These are phyloP conservation scores for Psilopogon haemacephalus DNA, from an alignment of 2,113 vertebrate species.

Conservation along the genomic window DNA sequence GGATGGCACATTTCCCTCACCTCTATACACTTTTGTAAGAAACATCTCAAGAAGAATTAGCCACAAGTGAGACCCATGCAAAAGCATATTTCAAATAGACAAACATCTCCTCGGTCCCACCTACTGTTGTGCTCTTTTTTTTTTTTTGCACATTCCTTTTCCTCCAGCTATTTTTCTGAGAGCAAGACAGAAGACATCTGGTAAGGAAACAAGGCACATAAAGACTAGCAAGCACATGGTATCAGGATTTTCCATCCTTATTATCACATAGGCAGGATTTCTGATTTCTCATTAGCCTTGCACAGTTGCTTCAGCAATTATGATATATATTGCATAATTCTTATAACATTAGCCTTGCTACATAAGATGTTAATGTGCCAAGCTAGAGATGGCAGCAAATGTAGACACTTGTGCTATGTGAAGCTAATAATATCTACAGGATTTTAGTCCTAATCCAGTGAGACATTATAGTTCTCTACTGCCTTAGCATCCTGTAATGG, in stretches of 20 bases:
- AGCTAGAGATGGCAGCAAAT: not conserved
- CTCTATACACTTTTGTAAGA: not conserved
- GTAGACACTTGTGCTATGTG: not conserved
- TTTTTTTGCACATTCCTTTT: not conserved
- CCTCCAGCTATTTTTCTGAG: not conserved
- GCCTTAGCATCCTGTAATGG: not conserved
- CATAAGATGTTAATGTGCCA: slow-evolving; percentile 31
- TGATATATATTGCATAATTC: not conserved
- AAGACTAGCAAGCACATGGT: not conserved
- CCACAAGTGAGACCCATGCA: not conserved
- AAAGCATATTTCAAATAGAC: not conserved
- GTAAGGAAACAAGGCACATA: not conserved
- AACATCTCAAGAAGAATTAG: not conserved
- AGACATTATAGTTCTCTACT: not conserved
- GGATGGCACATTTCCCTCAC: not conserved
- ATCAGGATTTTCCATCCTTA: not conserved
- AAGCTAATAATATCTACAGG: slow-evolving; percentile 15
- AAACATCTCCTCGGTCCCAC: not conserved
- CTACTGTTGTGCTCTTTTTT: not conserved
- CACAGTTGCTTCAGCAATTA: slow-evolving; percentile 12
- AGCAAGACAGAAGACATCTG: not conserved
- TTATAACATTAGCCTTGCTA: slow-evolving; percentile 24
- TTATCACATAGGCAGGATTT: not conserved
- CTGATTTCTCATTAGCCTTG: not conserved
- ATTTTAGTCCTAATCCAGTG: slow-evolving; percentile 6